phyloP scores from a whole-genome alignment of 2,113 vertebrate species.

The Seriola dumerili region DNA sequence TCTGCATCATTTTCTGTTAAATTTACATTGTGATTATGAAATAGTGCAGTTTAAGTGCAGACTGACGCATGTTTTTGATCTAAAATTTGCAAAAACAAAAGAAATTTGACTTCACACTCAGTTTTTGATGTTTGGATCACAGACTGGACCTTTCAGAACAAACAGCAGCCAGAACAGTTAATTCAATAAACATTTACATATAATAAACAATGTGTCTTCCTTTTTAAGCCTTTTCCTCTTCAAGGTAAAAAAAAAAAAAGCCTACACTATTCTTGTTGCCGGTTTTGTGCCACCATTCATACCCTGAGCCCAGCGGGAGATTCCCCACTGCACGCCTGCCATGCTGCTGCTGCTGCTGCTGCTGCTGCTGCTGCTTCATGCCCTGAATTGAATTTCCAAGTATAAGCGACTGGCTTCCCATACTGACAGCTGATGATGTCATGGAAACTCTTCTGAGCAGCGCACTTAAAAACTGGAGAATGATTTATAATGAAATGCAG shows the following conservation, averaged over 20 bases:
- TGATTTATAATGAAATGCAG: conserved; percentile 82
- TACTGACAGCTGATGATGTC: conserved; percentile 83
- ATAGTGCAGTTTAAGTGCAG: too few relatives aligned
- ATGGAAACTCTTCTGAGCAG: conserved; percentile 82
- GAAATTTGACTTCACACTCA: too few relatives aligned
- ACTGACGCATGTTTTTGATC: too few relatives aligned
- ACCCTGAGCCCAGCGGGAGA: conserved; percentile 15
- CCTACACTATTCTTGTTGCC: not conserved
- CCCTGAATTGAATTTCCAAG: conserved; percentile 79
- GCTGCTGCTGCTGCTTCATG: conserved; percentile 54
- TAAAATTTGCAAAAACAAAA: too few relatives aligned
- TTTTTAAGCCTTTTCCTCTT: not conserved
- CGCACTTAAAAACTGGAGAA: conserved; percentile 74
- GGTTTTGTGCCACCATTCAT: not conserved
- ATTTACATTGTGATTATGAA: too few relatives aligned
- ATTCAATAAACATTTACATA: too few relatives aligned
- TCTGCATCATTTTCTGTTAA: too few relatives aligned
- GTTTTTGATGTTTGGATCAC: too few relatives aligned
- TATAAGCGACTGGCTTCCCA: conserved; percentile 76
- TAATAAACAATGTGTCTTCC: conserved; percentile 4
- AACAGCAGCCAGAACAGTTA: too few relatives aligned
- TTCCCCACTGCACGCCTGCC: conserved; percentile 17
- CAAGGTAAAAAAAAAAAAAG: not conserved
- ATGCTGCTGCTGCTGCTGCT: conserved; percentile 59
- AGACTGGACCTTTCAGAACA: not conserved